phyloP scores from a whole-genome alignment of 2,888 invertebrate genomes.

The Drosophila fulvimacula region DNA sequence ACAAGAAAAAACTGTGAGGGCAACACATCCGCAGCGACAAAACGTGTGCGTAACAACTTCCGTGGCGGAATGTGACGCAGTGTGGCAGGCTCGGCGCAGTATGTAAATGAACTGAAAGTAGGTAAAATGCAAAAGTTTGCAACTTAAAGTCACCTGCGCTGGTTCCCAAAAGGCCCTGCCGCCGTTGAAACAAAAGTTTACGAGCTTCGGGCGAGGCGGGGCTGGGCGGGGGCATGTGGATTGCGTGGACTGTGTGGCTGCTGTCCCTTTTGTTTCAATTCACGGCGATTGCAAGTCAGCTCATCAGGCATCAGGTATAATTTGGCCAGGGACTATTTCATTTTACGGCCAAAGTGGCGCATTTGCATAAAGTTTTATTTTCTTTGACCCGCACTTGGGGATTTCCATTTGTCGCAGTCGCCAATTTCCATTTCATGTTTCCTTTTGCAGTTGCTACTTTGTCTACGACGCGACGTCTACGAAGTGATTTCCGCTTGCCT shows the following conservation, averaged over 20 bases:
- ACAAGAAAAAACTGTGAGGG: conserved; percentile 32
- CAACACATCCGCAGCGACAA: conserved; percentile 61
- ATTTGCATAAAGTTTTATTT: conserved; percentile 81
- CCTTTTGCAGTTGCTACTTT: conserved; percentile 66
- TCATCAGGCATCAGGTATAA: conserved; percentile 80
- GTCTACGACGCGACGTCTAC: conserved; percentile 46
- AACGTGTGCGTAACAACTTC: conserved; percentile 77
- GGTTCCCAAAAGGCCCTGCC: conserved; percentile 62
- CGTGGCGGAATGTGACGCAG: conserved; percentile 32
- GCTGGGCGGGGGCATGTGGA: too few species aligned
- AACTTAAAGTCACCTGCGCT: conserved; percentile 75
- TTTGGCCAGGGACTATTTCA: conserved; percentile 79
- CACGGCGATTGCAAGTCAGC: conserved; percentile 73
- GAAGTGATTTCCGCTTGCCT: conserved; percentile 41
- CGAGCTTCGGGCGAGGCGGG: neutral
- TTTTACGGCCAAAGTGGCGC: conserved; percentile 80
- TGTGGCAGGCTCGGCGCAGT: conserved; percentile 1
- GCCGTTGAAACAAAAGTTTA: conserved; percentile 23
- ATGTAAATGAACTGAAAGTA: conserved; percentile 40
- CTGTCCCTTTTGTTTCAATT: conserved; percentile 75
- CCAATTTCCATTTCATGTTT: conserved; percentile 64
- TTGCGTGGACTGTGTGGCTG: conserved; percentile 1
- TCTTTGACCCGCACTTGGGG: conserved; percentile 80
- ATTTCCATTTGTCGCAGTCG: conserved; percentile 53
- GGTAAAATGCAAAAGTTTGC: conserved; percentile 71